Conservation (phyloP, 2,797 vertebrate genomes). For the Ibycter americanus region DNA sequence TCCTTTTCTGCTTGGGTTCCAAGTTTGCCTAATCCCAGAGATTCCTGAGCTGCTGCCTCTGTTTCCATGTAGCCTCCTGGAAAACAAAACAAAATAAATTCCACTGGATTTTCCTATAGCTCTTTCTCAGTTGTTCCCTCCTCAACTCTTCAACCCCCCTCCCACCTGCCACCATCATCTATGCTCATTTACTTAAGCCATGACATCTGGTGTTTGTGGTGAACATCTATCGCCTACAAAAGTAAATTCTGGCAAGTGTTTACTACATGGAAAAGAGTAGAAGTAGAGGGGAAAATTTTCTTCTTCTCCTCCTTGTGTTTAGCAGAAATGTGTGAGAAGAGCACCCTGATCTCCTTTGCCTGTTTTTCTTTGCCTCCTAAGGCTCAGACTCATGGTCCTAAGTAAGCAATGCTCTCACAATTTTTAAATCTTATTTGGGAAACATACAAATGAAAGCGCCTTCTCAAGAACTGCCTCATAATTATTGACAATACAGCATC, state of each 20-base stretch:
- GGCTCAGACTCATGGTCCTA: neutral
- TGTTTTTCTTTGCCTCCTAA: neutral
- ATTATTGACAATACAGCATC: neutral
- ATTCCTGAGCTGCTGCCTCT: slow-evolving; percentile 90
- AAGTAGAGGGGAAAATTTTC: neutral
- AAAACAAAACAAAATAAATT: neutral
- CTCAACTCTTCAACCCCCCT: neutral
- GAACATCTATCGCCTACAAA: neutral
- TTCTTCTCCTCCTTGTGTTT: neutral
- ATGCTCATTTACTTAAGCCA: neutral
- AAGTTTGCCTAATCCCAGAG: slow-evolving; percentile 89
- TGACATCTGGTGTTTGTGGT: neutral
- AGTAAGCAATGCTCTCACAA: neutral
- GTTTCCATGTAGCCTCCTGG: slow-evolving; percentile 90
- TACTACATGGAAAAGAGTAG: neutral
- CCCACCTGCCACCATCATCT: neutral
- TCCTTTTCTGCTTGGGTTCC: slow-evolving; percentile 99
- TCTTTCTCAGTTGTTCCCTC: neutral
- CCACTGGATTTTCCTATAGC: neutral
- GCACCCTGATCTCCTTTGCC: neutral
- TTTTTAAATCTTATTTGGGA: neutral
- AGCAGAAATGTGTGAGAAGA: neutral
- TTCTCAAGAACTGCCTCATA: neutral
- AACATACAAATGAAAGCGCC: neutral
- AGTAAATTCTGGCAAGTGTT: neutral